Base-by-base conservation (phyloP, 2,888 invertebrate genomes). In the Nemotelus pantherinus region DNA sequence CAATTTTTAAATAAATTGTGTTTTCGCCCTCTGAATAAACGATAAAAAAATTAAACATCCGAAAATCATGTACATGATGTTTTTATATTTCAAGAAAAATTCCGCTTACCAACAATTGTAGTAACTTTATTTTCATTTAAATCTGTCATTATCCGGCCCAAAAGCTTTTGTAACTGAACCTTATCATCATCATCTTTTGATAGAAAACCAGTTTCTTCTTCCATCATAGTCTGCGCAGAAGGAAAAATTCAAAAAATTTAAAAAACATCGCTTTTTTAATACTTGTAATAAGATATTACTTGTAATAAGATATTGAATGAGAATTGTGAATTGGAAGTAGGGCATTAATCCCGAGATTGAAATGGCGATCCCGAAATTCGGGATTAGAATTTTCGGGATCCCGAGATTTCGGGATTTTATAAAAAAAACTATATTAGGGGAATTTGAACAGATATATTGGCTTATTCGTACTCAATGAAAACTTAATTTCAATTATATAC, bases 1-100 rank as follows among this genome's bases (percentile, higher is more conserved):
- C 92, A 53, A 97, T 95, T 89, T 97, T 96, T 78, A 98, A 88
- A 86, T 97, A 94, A 82, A 97, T 94, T 25, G 95, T 95, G 81
- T 94, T 95, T 79, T 95, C 94, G 74, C 95, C 94, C 86, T 95
- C 95, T 92, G 88, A 81, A 85, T 80, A 78, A 9, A 72, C 3
- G 10, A 63, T 57, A 74, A 70, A 78, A 55, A 47, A 44, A 6
- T 68, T 58, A 9, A 25, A 50, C 7, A 53, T 71, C 48, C 10
- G 58, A 6, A 55, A 64, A 63, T 57, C 48, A 25, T 25, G 25
- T 1, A 25, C 1, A 25, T 25, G 25, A 25, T 25, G 25, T 25
- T 25, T 25, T 25, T 25, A 25, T 25, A 25, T 25, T n/a, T 25
- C 25, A 25, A 25, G 25, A 25, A 25, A 25, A 67, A 76, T 80